Percentiles rank a stretch among this genome's conserved stretches.
Evolutionary conservation across 2,113 vertebrate species (phyloP).

Genomic region (Vulpes ferrilata): DNA sequence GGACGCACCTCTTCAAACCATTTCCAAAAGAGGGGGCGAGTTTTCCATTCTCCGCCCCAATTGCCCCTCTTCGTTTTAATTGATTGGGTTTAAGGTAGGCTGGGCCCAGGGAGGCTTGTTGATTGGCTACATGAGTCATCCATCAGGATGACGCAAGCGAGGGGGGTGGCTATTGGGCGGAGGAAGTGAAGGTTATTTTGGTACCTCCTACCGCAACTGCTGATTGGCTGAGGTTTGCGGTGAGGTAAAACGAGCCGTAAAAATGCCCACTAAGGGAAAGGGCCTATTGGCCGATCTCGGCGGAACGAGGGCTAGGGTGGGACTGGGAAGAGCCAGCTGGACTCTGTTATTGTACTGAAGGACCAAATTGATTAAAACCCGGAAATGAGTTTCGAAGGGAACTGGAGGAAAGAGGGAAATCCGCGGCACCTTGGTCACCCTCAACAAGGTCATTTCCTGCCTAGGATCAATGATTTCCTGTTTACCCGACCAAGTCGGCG

Average conservation of each 20-base stretch:
- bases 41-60: conserved; percentile 59
- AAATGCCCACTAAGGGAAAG: not conserved
- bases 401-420: conserved; percentile 15
- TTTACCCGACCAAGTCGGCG: conserved; percentile 37
- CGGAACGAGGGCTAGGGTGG: not conserved
- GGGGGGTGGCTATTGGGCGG: not conserved
- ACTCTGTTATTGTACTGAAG: not conserved
- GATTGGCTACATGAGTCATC: conserved; percentile 41
- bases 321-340: not conserved
- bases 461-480: conserved; percentile 65
- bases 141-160: conserved; percentile 23
- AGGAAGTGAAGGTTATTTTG: conserved; percentile 78
- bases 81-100: conserved; percentile 64
- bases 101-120: not conserved
- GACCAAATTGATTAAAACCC: not conserved
- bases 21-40: conserved; percentile 71
- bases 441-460: conserved; percentile 73
- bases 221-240: conserved; percentile 64
- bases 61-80: not conserved
- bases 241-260: conserved; percentile 28
- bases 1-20: not conserved
- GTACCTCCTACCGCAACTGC: conserved; percentile 27
- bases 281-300: not conserved
- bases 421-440: not conserved
- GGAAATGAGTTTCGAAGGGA: conserved; percentile 64